Conservation (phyloP, 2,113 vertebrate species). For the Coregonus clupeaformis region DNA sequence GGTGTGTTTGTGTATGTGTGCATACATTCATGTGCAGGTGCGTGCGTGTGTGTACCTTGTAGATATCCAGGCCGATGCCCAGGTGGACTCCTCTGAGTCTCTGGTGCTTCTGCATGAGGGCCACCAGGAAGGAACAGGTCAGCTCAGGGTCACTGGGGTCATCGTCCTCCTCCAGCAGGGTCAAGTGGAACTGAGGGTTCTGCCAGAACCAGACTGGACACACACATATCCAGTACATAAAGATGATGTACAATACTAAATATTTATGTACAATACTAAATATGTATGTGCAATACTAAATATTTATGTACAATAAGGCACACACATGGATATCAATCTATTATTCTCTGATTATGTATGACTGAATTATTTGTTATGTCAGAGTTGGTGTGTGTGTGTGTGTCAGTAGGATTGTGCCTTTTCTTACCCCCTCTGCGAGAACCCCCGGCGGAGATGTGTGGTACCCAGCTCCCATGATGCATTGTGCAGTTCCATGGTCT, state of each 20-base stretch:
- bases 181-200: conserved; percentile 74
- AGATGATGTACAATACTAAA: no score
- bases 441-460: conserved; percentile 61
- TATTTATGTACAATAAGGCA: no score
- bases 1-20: neutral
- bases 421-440: conserved; percentile 33
- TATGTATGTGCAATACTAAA: no score
- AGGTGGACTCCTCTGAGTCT: conserved; percentile 52
- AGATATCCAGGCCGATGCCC: conserved; percentile 58
- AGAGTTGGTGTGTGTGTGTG: neutral
- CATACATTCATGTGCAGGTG: neutral
- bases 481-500: conserved; percentile 61
- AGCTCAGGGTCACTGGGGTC: conserved; percentile 19
- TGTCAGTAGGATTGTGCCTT: neutral
- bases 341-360: neutral
- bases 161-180: conserved; percentile 57
- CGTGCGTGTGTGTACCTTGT: conserved; percentile 56
- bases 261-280: no score
- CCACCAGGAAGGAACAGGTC: conserved; percentile 72
- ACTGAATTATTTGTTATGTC: neutral
- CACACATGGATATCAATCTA: conserved; percentile 6
- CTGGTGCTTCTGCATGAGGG: conserved; percentile 76
- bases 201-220: conserved; percentile 58
- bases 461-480: conserved; percentile 72
- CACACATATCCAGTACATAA: neutral